Conservation (phyloP, 2,113 vertebrate species). For the Saccopteryx leptura region DNA sequence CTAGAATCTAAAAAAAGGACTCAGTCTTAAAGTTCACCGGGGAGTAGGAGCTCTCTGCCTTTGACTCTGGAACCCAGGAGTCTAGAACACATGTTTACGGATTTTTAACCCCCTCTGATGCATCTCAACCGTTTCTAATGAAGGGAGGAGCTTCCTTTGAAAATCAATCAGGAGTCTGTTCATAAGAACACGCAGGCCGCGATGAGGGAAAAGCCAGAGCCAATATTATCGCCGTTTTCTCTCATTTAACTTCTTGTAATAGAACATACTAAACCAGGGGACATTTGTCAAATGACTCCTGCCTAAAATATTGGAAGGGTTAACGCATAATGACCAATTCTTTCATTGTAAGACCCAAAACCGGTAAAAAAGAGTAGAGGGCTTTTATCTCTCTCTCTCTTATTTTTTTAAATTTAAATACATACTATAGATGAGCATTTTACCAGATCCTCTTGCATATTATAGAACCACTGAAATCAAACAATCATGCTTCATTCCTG, state of each 20-base stretch:
- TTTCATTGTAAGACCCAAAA: slow-evolving; percentile 74
- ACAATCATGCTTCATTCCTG: slow-evolving; percentile 83
- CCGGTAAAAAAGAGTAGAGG: slow-evolving; percentile 67
- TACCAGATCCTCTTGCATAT: slow-evolving; percentile 71
- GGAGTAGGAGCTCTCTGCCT: not conserved
- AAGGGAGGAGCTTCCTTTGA: not conserved
- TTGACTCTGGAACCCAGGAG: not conserved
- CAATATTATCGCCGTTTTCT: not conserved
- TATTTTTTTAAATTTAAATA: slow-evolving; percentile 81
- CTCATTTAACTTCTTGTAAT: slow-evolving; percentile 23
- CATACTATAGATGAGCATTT: slow-evolving; percentile 34
- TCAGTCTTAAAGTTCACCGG: not conserved
- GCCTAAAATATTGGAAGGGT: slow-evolving; percentile 13
- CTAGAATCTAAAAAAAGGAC: not conserved
- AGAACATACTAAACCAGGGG: not conserved
- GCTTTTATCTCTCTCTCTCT: slow-evolving; percentile 77
- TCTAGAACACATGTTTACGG: not conserved
- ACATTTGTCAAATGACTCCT: slow-evolving; percentile 57
- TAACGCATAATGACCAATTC: slow-evolving; percentile 52
- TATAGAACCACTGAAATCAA: slow-evolving; percentile 87
- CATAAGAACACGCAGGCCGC: not conserved
- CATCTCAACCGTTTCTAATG: not conserved
- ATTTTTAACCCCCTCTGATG: not conserved
- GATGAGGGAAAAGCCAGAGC: too few relatives aligned
- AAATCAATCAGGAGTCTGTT: not conserved